Evolutionary conservation across 2,888 invertebrate genomes (phyloP).

Genomic region (Synanthedon tipuliformis): DNA sequence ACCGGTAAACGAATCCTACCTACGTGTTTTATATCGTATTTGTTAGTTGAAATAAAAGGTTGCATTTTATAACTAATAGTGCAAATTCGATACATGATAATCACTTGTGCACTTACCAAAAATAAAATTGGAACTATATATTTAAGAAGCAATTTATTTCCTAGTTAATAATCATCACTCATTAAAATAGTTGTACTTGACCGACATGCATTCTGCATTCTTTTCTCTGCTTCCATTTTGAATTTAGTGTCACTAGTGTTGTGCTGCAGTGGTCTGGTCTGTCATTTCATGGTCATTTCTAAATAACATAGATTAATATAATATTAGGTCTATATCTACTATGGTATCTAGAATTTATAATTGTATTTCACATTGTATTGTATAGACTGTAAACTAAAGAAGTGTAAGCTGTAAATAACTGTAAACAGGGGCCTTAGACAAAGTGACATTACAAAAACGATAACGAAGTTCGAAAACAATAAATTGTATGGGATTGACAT

Average conservation of each 20-base stretch:
- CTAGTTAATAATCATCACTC: conserved; percentile 18
- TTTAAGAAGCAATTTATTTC: conserved; percentile 56
- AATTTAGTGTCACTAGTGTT: conserved; percentile 37
- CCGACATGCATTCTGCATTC: conserved; percentile 53
- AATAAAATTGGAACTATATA: conserved; percentile 28
- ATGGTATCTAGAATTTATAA: no score
- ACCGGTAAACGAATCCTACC: conserved; percentile 31
- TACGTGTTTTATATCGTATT: neutral
- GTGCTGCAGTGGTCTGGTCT: neutral
- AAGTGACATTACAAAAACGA: no score
- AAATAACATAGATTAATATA: no score
- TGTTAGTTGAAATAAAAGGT: neutral
- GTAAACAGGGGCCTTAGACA: no score
- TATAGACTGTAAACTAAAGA: no score
- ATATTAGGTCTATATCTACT: no score
- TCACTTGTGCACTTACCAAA: conserved; percentile 45
- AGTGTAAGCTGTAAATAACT: no score
- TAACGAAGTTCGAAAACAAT: no score
- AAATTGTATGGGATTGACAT: no score
- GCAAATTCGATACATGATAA: neutral
- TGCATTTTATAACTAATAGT: neutral
- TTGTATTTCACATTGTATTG: no score
- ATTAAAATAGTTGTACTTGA: conserved; percentile 20
- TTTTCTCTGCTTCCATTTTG: conserved; percentile 58
- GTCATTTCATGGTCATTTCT: no score